Evolutionary conservation across 2,113 vertebrate species (phyloP).

Genomic region (Megaceryle maxima): DNA sequence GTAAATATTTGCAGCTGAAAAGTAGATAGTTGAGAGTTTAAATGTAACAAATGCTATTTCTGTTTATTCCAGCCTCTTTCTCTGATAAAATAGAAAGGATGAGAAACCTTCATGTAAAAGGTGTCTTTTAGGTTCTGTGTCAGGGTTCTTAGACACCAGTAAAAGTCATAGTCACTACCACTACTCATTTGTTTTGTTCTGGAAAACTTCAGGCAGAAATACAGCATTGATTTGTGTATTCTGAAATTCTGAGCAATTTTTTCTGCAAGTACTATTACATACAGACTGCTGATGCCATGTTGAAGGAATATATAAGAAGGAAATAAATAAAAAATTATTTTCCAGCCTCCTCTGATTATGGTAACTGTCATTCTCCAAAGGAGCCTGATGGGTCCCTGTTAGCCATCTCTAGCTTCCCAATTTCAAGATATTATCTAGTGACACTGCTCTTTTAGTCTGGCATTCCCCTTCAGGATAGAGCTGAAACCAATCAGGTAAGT

Average conservation of each 20-base stretch:
- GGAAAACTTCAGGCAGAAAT: neutral
- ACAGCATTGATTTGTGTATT: neutral
- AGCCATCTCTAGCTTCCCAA: neutral
- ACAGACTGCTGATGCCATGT: neutral
- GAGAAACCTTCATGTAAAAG: neutral
- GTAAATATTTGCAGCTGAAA: conserved; percentile 67
- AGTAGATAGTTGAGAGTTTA: neutral
- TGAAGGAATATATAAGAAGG: neutral
- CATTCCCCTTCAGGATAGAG: neutral
- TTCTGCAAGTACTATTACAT: neutral
- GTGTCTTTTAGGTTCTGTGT: neutral
- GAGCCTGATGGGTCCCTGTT: neutral
- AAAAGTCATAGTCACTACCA: neutral
- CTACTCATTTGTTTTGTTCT: neutral
- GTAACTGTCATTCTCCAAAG: neutral
- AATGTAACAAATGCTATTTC: conserved; percentile 55
- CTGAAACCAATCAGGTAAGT: conserved; percentile 26
- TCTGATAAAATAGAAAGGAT: neutral
- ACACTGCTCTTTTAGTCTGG: neutral
- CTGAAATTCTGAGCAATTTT: neutral
- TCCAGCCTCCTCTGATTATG: neutral
- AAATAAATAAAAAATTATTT: neutral
- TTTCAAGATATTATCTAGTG: neutral
- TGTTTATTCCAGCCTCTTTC: neutral
- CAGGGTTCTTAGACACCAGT: neutral